Percentiles rank a stretch among this genome's conserved stretches.
These are phyloP conservation scores for Tragelaphus scriptus DNA, from an alignment of 2,113 vertebrate species.

Conservation along the genomic window DNA sequence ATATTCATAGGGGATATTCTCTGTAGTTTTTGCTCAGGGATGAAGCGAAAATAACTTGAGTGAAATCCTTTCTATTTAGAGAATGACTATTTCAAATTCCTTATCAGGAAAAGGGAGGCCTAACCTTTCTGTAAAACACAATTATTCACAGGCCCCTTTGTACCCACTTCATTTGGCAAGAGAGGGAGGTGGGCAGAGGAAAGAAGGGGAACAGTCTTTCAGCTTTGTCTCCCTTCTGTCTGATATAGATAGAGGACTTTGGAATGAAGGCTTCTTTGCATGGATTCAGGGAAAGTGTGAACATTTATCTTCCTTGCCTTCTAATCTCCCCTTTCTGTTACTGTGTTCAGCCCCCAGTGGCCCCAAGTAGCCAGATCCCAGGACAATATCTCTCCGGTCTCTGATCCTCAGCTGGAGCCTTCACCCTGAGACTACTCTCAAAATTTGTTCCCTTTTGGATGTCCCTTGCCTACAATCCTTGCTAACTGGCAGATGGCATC, in stretches of 20 bases:
- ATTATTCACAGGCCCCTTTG: neutral
- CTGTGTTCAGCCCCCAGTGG: neutral
- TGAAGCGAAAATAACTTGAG: neutral
- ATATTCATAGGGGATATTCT: neutral
- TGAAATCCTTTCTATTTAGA: conserved; percentile 37
- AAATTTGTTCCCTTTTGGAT: neutral
- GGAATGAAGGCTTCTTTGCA: neutral
- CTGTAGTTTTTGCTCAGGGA: neutral
- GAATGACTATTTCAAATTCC: neutral
- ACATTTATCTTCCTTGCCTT: conserved; percentile 9
- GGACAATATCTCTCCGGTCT: neutral
- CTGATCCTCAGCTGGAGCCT: neutral
- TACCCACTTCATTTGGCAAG: neutral
- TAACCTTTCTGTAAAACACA: neutral
- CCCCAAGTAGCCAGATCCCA: neutral
- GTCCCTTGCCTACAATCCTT: neutral
- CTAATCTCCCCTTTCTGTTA: neutral
- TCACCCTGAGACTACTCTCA: neutral
- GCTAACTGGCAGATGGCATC: conserved; percentile 3
- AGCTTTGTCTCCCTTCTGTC: neutral
- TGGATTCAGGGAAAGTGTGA: neutral
- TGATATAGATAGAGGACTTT: neutral
- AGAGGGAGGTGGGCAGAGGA: neutral
- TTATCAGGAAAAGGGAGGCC: neutral
- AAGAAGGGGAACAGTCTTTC: neutral